Conservation (phyloP, 2,888 invertebrate species). For the Luperina testacea region DNA sequence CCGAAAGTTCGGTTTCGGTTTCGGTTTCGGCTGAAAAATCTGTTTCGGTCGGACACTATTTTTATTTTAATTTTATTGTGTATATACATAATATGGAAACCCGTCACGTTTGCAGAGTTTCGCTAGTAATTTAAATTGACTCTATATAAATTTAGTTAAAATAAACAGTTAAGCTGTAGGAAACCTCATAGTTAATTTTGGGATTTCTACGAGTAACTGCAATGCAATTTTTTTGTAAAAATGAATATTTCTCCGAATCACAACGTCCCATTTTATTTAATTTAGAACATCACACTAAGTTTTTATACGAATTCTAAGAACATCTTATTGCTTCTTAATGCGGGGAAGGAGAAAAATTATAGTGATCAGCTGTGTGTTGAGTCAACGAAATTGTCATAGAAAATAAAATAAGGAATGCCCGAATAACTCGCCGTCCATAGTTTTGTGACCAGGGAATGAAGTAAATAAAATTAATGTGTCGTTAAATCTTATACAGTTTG, state of each 20-base stretch:
- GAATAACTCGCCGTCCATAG: not conserved
- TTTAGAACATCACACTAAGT: constrained; percentile 7
- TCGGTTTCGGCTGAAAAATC: no score
- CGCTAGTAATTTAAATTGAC: no score
- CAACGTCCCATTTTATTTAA: constrained; percentile 23
- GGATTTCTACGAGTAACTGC: no score
- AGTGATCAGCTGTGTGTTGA: constrained; percentile 45
- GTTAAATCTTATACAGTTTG: not conserved
- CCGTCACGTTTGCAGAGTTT: no score
- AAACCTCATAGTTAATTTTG: no score
- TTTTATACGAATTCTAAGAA: constrained; percentile 37
- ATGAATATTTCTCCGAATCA: constrained; percentile 8
- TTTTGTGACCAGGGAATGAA: not conserved
- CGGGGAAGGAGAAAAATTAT: constrained; percentile 39
- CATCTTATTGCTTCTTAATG: constrained; percentile 3
- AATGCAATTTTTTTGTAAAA: not conserved
- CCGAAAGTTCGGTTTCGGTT: no score
- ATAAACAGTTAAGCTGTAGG: not conserved
- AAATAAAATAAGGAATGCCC: not conserved
- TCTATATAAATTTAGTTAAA: not conserved
- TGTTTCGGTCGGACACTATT: no score
- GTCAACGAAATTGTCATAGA: constrained; percentile 8
- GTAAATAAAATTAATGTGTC: not conserved
- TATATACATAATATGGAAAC: no score
- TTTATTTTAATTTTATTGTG: no score